These are phyloP conservation scores for Agonopterix heracliana DNA, from an alignment of 2,888 invertebrate species.

Conservation along the genomic window DNA sequence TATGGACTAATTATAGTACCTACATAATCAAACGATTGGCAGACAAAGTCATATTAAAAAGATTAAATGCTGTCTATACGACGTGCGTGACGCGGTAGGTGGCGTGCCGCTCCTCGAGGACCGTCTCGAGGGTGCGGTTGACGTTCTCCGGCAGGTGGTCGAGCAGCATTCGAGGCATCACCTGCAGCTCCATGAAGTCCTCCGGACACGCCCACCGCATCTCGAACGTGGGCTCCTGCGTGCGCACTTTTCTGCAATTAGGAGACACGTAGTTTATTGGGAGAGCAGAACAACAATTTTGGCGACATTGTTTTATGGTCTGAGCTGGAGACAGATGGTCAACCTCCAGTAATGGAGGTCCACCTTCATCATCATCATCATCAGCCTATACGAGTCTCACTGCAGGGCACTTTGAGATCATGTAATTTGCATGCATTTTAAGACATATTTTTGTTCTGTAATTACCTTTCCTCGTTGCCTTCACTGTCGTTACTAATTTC, in stretches of 20 bases:
- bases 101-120: constrained; percentile 72
- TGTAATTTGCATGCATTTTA: too few species aligned
- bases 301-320: too few species aligned
- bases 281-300: too few species aligned
- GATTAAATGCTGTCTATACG: constrained; percentile 28
- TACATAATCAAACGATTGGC: background rate
- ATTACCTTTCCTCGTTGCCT: constrained; percentile 49
- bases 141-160: constrained; percentile 92
- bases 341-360: too few species aligned
- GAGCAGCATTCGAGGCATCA: constrained; percentile 89
- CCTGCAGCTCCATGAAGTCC: constrained; percentile 87
- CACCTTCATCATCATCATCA: too few species aligned
- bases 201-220: constrained; percentile 89
- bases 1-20: too few species aligned
- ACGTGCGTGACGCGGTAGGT: constrained; percentile 57
- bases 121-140: constrained; percentile 80
- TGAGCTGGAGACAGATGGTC: background rate
- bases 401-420: too few species aligned
- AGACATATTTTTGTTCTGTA: background rate
- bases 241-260: constrained; percentile 74
- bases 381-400: too few species aligned
- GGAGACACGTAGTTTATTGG: too few species aligned
- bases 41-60: background rate
- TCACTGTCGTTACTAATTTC: constrained; percentile 42
- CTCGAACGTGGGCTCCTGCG: constrained; percentile 80